Conservation (phyloP, 2,113 vertebrate species). For the Boleophthalmus pectinirostris region DNA sequence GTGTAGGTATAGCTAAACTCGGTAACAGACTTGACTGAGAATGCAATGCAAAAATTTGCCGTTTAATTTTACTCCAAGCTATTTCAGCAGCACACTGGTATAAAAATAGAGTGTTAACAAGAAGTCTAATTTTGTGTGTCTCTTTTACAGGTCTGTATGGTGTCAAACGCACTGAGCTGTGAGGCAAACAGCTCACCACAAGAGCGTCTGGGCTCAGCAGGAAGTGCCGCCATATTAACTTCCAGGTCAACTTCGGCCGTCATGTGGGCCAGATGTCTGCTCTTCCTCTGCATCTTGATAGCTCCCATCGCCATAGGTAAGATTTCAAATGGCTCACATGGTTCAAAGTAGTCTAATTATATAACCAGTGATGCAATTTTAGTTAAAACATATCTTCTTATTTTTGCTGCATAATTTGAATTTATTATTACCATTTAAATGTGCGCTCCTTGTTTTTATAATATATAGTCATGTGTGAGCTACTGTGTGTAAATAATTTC, state of each 20-base stretch:
- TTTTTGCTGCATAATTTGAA: too few species aligned
- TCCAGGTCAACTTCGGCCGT: constrained; percentile 77
- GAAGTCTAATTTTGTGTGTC: constrained; percentile 31
- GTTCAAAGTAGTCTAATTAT: neutral
- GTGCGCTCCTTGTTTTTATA: too few species aligned
- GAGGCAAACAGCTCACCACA: constrained; percentile 63
- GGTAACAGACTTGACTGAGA: constrained; percentile 13
- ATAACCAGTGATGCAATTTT: neutral
- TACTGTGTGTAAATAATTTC: too few species aligned
- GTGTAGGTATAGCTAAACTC: constrained; percentile 26
- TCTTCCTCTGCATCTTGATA: constrained; percentile 85
- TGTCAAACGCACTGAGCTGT: constrained; percentile 65
- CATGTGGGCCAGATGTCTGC: constrained; percentile 92
- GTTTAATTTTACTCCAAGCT: constrained; percentile 9
- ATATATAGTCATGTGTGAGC: too few species aligned
- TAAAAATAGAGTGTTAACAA: constrained; percentile 1
- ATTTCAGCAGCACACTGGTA: neutral
- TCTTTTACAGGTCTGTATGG: constrained; percentile 64
- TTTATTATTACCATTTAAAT: too few species aligned
- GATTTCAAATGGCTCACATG: constrained; percentile 25
- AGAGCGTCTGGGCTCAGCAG: constrained; percentile 69
- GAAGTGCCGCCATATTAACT: constrained; percentile 70
- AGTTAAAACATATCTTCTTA: too few species aligned
- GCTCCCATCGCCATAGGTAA: constrained; percentile 85
- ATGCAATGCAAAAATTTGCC: neutral